Evolutionary conservation across 2,797 vertebrate species (phyloP).

Genomic region (Sebastes alutus): DNA sequence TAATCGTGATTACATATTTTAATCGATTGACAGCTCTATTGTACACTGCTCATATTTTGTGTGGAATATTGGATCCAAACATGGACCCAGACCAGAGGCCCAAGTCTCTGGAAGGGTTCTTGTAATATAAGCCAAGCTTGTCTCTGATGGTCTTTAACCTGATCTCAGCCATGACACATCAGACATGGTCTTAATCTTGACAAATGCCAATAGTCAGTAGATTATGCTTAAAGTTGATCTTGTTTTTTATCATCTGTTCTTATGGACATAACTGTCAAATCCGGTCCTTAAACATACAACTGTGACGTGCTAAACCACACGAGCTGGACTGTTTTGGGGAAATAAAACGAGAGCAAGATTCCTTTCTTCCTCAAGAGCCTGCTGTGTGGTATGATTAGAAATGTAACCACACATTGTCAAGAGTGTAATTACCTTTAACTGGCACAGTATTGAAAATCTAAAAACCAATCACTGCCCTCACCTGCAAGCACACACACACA

Average conservation of each 20-base stretch:
- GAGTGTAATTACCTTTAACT: constrained; percentile 31
- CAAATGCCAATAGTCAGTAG: background rate
- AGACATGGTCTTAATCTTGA: background rate
- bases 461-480: background rate
- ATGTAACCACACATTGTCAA: constrained; percentile 9
- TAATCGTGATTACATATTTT: background rate
- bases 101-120: too few relatives aligned
- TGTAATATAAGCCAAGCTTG: background rate
- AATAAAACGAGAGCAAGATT: background rate
- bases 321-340: background rate
- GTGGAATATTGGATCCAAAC: background rate
- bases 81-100: background rate
- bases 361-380: background rate
- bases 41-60: background rate
- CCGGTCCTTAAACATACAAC: background rate
- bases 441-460: constrained; percentile 1
- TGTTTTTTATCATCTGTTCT: background rate
- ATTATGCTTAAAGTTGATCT: background rate
- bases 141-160: background rate
- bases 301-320: background rate
- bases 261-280: background rate
- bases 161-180: background rate
- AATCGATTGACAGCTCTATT: background rate
- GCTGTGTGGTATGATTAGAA: constrained; percentile 4
- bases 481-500: background rate